Evolutionary conservation across 2,113 vertebrate species (phyloP), one percentile per base, ranked within the genome.

Genomic region (Campylorhamphus procurvoides): DNA sequence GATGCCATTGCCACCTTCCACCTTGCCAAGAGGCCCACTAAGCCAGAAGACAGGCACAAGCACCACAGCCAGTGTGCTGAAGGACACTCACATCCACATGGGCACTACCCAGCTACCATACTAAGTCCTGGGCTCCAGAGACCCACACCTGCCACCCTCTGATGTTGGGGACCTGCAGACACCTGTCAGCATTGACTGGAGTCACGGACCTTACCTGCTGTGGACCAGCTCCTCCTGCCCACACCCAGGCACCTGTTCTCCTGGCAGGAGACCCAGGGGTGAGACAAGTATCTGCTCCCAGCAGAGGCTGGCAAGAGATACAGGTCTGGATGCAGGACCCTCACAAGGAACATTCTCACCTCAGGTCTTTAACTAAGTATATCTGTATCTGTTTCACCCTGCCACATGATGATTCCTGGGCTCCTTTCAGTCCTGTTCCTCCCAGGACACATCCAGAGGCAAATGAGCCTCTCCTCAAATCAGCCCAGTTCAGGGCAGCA

Each of bases 391-490:
- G 35, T 64, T 87, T 68, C 2, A 0, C 12, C 53, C 46, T 9
- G 4, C 22, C 28, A 28, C 14, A 59, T 1, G 0, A 13, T 0
- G 1, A 53, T 23, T 35, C 55, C 64, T 6, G 17, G 8, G 22
- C 23, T 59, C 59, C 50, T 35, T 47, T 39, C 58, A 50, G 80
- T 20, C 37, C 49, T 18, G 1, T 12, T 24, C 46, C 60, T 52
- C 46, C 50, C 78, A 90, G 39, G 35, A 56, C 44, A 63, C 19
- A 68, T 8, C 55, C 56, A 46, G 18, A 62, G 8, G 23, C 7
- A 40, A 33, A 22, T 1, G 1, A 52, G 37, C 33, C 20, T 73
- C 81, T 78, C 11, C 25, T 55, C 58, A 77, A 40, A 31, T 7
- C 77, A 63, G 15, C 6, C 28, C 3, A 16, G 1, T 33, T 13